Conservation (phyloP, 2,888 invertebrate genomes). For the Synanthedon myopaeformis region DNA sequence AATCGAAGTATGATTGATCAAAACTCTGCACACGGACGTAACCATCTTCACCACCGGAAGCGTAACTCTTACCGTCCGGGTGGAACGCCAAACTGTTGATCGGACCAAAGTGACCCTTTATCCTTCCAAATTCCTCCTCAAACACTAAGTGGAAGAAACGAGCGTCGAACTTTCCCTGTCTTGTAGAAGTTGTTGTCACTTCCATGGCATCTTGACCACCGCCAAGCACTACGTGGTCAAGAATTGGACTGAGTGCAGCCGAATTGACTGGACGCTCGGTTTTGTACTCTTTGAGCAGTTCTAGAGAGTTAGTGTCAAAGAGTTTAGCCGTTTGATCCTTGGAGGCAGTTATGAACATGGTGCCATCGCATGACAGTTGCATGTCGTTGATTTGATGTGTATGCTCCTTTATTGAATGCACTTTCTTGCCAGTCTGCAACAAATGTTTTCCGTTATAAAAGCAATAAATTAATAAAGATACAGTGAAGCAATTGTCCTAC, state of each 20-base stretch:
- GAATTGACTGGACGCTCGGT: constrained; percentile 99
- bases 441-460: no score
- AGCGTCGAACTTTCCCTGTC: constrained; percentile 97
- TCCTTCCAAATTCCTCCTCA: constrained; percentile 95
- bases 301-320: constrained; percentile 89
- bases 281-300: constrained; percentile 93
- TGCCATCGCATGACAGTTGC: constrained; percentile 92
- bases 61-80: constrained; percentile 96
- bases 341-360: constrained; percentile 97
- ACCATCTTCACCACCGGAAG: constrained; percentile 99
- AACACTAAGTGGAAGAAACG: constrained; percentile 94
- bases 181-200: constrained; percentile 93
- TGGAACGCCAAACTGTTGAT: constrained; percentile 99
- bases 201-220: constrained; percentile 99
- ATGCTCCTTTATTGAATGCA: constrained; percentile 85
- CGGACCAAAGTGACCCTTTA: constrained; percentile 99
- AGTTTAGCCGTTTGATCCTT: constrained; percentile 96
- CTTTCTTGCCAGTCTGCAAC: constrained; percentile 81
- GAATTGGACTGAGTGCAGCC: constrained; percentile 94
- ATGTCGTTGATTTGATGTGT: constrained; percentile 93
- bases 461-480: no score
- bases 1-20: constrained; percentile 96
- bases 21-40: constrained; percentile 96
- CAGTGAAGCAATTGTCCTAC: no score
- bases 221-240: constrained; percentile 96